Evolutionary conservation across 2,888 invertebrate genomes (phyloP).

Genomic region (Tolmerus cingulatus): DNA sequence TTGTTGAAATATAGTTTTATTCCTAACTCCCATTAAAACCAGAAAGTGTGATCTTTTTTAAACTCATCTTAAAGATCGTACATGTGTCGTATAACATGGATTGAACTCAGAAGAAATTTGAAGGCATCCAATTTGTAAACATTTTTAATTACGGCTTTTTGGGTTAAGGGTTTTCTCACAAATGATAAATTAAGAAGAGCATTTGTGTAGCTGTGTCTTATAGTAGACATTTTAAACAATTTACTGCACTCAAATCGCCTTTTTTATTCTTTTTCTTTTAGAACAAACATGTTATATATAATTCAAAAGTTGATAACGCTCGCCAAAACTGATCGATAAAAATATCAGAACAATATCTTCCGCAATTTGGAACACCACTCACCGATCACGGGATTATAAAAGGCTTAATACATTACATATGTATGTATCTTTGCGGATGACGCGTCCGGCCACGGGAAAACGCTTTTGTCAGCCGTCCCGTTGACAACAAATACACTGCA

Average conservation of each 20-base stretch:
- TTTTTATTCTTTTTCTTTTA: neutral
- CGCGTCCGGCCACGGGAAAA: neutral
- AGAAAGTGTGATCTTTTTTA: neutral
- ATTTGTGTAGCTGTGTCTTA: neutral
- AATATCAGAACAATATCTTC: neutral
- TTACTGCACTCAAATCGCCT: neutral
- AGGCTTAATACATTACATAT: no score
- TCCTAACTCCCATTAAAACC: neutral
- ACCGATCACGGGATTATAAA: neutral
- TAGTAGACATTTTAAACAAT: neutral
- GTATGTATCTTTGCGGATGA: neutral
- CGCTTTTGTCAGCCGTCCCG: neutral
- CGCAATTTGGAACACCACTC: neutral
- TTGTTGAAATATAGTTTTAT: no score
- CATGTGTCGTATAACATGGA: neutral
- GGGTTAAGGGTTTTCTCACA: neutral
- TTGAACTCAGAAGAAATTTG: neutral
- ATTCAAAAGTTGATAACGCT: neutral
- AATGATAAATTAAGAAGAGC: neutral
- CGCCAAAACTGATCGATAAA: neutral
- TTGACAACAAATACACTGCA: neutral
- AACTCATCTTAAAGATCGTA: neutral
- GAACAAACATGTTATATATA: neutral
- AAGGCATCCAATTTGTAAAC: neutral
- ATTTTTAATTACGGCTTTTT: neutral